These are phyloP conservation scores for Trochalopteron elliotii DNA, from an alignment of 2,113 vertebrate species.

Conservation along the genomic window DNA sequence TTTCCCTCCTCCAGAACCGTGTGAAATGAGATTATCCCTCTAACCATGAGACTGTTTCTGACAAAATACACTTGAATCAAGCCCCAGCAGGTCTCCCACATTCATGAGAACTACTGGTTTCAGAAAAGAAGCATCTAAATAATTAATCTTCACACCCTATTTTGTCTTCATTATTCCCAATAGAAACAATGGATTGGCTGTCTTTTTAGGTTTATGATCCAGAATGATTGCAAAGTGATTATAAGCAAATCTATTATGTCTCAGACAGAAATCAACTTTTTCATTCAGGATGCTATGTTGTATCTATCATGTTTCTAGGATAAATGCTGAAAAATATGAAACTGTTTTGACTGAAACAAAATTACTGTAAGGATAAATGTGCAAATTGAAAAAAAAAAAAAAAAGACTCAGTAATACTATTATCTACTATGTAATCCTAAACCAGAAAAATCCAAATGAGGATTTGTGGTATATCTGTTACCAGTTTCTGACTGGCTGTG, in stretches of 20 bases:
- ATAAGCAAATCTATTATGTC: neutral
- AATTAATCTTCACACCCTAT: neutral
- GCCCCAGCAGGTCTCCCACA: neutral
- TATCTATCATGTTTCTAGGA: neutral
- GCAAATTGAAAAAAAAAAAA: neutral
- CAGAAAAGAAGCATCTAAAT: neutral
- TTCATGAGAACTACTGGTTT: neutral
- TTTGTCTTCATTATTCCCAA: neutral
- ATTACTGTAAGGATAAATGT: neutral
- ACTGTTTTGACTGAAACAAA: neutral
- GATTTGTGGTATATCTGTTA: neutral
- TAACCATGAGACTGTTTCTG: neutral
- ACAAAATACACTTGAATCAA: neutral
- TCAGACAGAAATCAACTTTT: neutral
- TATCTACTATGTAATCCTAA: neutral
- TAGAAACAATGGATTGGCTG: neutral
- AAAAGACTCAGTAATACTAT: neutral
- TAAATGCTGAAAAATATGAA: neutral
- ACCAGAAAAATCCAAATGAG: neutral
- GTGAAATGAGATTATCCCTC: constrained; percentile 45
- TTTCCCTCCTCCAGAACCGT: neutral
- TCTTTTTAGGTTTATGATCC: neutral
- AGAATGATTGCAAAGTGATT: neutral
- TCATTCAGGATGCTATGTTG: neutral
- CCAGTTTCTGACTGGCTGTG: neutral